These are phyloP conservation scores for Pangasius djambal DNA, from an alignment of 2,797 vertebrate species.

Conservation along the genomic window DNA sequence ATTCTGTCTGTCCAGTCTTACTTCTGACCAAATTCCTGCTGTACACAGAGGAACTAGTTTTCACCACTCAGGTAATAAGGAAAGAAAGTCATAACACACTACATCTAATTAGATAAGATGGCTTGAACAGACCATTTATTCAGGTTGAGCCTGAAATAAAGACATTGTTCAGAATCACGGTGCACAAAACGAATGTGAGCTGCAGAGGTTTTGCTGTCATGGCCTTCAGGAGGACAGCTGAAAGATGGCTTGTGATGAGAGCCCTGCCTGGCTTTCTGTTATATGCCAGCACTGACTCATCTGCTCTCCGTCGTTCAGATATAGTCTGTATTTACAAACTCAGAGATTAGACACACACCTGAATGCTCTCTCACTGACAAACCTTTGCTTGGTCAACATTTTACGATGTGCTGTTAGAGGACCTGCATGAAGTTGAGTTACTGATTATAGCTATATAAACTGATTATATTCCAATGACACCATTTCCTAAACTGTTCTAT, in stretches of 20 bases:
- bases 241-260: constrained; percentile 1
- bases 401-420: neutral
- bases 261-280: constrained; percentile 17
- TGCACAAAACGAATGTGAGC: neutral
- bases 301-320: constrained; percentile 26
- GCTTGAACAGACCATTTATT: neutral
- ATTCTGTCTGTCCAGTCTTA: neutral
- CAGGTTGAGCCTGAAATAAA: neutral
- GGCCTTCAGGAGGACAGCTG: neutral
- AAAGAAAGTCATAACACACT: neutral
- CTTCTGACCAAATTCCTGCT: neutral
- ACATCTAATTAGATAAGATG: neutral
- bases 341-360: neutral
- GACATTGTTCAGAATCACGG: neutral
- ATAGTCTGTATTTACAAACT: constrained; percentile 15
- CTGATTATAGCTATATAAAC: neutral
- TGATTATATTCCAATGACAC: neutral
- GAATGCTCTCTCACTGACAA: constrained; percentile 8
- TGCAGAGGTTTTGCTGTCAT: neutral
- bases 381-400: neutral
- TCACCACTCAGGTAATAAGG: neutral
- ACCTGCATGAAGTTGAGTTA: neutral
- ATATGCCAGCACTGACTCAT: constrained; percentile 21
- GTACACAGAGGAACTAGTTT: neutral
- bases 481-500: neutral